phyloP scores from a whole-genome alignment of 2,797 vertebrate genomes.

The Pampus argenteus region DNA sequence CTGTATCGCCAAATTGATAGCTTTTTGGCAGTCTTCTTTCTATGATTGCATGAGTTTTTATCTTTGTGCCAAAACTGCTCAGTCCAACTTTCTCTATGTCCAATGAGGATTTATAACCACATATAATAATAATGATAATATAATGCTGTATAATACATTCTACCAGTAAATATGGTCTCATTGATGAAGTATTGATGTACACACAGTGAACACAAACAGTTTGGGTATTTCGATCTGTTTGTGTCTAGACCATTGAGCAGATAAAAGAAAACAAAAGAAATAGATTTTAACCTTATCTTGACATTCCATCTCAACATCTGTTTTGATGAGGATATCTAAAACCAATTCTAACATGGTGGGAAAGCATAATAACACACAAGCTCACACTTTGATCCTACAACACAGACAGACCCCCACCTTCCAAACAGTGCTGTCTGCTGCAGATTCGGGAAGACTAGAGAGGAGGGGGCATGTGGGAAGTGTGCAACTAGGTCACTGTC shows the following conservation, averaged over 20 bases:
- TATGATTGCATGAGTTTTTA: neutral
- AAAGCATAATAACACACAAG: slow-evolving; percentile 34
- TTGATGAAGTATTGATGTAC: neutral
- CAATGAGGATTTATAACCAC: neutral
- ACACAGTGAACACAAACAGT: neutral
- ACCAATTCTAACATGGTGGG: slow-evolving; percentile 22
- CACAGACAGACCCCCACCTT: slow-evolving; percentile 66
- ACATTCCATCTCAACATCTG: neutral
- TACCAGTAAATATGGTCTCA: neutral
- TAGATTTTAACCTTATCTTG: neutral
- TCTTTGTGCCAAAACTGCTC: neutral
- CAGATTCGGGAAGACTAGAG: slow-evolving; percentile 56
- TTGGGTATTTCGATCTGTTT: neutral
- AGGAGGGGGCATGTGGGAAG: slow-evolving; percentile 58
- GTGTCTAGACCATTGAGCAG: neutral
- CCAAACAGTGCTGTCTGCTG: slow-evolving; percentile 54
- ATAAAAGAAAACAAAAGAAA: too few species aligned
- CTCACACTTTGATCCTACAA: slow-evolving; percentile 58
- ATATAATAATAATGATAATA: neutral
- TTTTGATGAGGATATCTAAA: slow-evolving; percentile 19
- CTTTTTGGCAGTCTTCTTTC: neutral
- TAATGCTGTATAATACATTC: neutral
- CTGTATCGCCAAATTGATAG: neutral
- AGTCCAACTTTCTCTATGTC: neutral
- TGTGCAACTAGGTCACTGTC: slow-evolving; percentile 80